Base-by-base conservation (phyloP, 2,797 vertebrate genomes). In the Arctocebus calabarensis region DNA sequence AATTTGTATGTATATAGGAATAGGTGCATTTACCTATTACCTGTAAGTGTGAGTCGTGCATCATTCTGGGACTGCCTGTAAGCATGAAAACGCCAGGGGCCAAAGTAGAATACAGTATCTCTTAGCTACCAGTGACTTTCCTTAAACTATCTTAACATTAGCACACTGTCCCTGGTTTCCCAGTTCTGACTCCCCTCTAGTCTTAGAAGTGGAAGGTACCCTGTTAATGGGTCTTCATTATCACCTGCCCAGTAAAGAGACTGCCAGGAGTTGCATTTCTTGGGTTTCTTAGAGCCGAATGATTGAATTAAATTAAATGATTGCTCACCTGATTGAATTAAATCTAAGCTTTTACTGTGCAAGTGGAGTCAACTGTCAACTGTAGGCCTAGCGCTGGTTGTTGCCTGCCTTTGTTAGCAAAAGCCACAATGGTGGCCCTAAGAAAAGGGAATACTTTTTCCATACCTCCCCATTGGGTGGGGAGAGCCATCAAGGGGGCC, bases 251-350 rank as follows among this genome's bases (percentile, higher is more conserved):
- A 25, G 3, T 16, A 40, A 62, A 25, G 68, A 48, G 37, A 34
- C 20, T n/a, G 17, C 0, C 1, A 19, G 32, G 19, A 40, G 11
- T 34, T 83, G 12, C 27, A 27, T 62, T 29, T 40, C 43, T 0
- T 59, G 81, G 59, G 29, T 64, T 73, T 90, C 48, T 77, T 43
- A 37, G 86, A 64, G 59, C 45, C 23, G 13, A 20, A 37, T 61
- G 23, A 62, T 13, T 22, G 40, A 34, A n/a, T 40, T 37, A 48
- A 27, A 32, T 55, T 19, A 5, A 22, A 20, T 75, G 57, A 48
- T 43, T 27, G 34, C 52, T 52, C 64, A 74, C 9, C 29, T 43
- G 61, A 59, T 3, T 43, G 86, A 48, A 74, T 91, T 52, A 37
- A n/a, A 70, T 45, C 73, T 64, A 22, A 20, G 27, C 16, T 27